A percentile compares a stretch with the other conserved stretches of the same genome.
phyloP scores from a whole-genome alignment of 2,797 vertebrate genomes.

The Esox masquinongy region DNA sequence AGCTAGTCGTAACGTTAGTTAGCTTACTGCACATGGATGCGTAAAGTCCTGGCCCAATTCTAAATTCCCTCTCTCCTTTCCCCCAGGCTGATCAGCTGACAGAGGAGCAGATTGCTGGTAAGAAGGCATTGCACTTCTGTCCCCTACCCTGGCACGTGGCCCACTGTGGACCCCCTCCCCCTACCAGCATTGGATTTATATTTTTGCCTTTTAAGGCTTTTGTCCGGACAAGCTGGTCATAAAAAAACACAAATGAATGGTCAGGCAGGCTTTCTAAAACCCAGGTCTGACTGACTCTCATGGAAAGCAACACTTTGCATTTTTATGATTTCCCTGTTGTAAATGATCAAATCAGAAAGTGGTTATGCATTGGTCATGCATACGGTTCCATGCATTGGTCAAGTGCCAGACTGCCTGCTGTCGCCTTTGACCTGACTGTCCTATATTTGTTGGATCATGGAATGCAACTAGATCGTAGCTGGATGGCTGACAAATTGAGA shows the following conservation, averaged over 20 bases:
- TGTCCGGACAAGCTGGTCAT: constrained; percentile 58
- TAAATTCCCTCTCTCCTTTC: constrained; percentile 35
- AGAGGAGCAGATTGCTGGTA: constrained; percentile 99
- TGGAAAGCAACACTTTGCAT: constrained; percentile 61
- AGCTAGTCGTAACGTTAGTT: background rate
- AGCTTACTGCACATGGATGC: background rate
- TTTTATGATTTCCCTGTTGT: constrained; percentile 55
- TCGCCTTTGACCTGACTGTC: constrained; percentile 58
- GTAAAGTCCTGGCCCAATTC: background rate
- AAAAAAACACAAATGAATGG: constrained; percentile 70
- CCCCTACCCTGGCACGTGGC: constrained; percentile 51
- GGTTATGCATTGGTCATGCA: constrained; percentile 8
- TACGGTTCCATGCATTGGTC: constrained; percentile 22
- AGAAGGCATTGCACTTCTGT: constrained; percentile 66
- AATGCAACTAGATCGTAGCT: constrained; percentile 17
- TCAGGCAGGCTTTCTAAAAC: constrained; percentile 34
- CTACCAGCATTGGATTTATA: constrained; percentile 71
- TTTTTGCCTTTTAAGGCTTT: constrained; percentile 79
- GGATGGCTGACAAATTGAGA: background rate
- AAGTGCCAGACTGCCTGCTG: constrained; percentile 16
- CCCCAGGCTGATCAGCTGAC: constrained; percentile 98
- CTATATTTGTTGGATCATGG: constrained; percentile 6
- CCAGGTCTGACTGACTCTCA: constrained; percentile 49
- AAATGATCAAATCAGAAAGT: constrained; percentile 65
- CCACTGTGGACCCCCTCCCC: constrained; percentile 60